Conservation (phyloP, 2,797 vertebrate species). For the Poecilia picta region DNA sequence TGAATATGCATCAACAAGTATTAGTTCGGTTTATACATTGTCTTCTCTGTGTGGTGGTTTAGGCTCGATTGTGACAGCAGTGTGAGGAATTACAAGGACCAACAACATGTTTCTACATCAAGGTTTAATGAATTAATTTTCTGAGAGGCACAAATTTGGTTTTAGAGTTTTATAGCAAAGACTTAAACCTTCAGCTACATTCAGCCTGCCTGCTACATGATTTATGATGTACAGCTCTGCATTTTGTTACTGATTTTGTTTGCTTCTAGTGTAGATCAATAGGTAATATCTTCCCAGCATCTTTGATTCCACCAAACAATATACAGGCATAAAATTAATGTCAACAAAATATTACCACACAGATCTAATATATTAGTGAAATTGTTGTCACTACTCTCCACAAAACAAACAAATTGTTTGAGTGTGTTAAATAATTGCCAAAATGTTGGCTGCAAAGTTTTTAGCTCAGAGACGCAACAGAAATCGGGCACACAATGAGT, state of each 20-base stretch:
- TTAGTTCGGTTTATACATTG: background rate
- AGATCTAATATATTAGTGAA: too few relatives aligned
- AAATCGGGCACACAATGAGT: background rate
- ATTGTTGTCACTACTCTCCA: background rate
- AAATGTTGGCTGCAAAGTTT: background rate
- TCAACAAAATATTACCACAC: background rate
- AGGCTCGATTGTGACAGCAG: background rate
- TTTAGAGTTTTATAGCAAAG: background rate
- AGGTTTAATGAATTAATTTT: background rate
- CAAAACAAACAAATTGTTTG: background rate
- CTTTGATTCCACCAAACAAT: background rate
- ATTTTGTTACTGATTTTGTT: background rate
- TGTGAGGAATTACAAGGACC: background rate
- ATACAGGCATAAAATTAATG: background rate
- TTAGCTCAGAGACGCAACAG: background rate
- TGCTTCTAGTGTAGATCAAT: background rate
- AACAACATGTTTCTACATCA: background rate
- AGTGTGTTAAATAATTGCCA: background rate
- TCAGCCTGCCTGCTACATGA: background rate
- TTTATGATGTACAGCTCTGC: background rate
- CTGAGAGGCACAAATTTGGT: background rate
- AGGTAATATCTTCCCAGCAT: background rate
- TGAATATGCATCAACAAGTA: background rate
- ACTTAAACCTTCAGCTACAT: background rate
- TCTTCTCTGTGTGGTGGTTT: background rate